phyloP scores from a whole-genome alignment of 2,888 invertebrate species.

The Cryptus armator region DNA sequence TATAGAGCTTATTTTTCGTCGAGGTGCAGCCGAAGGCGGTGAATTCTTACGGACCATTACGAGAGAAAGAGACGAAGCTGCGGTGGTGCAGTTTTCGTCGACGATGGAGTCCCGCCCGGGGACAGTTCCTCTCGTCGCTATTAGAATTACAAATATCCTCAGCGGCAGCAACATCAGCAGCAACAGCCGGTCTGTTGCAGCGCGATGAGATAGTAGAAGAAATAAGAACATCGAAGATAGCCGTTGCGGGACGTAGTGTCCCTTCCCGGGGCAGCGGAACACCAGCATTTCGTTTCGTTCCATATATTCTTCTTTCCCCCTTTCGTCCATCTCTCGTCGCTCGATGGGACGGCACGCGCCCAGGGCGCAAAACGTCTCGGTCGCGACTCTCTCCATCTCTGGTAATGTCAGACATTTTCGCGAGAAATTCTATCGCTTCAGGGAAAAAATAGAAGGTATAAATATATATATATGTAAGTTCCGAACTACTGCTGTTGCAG shows the following conservation, averaged over 20 bases:
- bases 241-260: conserved; percentile 3
- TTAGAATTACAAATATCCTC: conserved; percentile 82
- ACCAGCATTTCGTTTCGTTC: conserved; percentile 48
- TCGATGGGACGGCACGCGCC: conserved; percentile 78
- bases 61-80: conserved; percentile 34
- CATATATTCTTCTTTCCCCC: conserved; percentile 40
- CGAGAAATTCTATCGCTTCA: conserved; percentile 75
- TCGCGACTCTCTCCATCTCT: conserved; percentile 7
- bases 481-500: conserved; percentile 13
- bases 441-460: conserved; percentile 45
- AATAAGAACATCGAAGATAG: conserved; percentile 39
- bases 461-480: conserved; percentile 37
- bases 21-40: conserved; percentile 54
- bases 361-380: conserved; percentile 77
- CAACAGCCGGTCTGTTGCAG: conserved; percentile 77
- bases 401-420: conserved; percentile 80
- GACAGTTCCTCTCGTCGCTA: conserved; percentile 69
- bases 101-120: conserved; percentile 42
- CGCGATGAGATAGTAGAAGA: conserved; percentile 74
- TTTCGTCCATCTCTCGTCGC: conserved; percentile 52
- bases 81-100: conserved; percentile 45
- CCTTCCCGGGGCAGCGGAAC: conserved; percentile 31
- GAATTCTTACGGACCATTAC: conserved; percentile 58
- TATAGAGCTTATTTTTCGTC: conserved; percentile 30
- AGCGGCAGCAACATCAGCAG: conserved; percentile 65